phyloP scores from a whole-genome alignment of 2,888 invertebrate genomes.

The Nycteola revayana region DNA sequence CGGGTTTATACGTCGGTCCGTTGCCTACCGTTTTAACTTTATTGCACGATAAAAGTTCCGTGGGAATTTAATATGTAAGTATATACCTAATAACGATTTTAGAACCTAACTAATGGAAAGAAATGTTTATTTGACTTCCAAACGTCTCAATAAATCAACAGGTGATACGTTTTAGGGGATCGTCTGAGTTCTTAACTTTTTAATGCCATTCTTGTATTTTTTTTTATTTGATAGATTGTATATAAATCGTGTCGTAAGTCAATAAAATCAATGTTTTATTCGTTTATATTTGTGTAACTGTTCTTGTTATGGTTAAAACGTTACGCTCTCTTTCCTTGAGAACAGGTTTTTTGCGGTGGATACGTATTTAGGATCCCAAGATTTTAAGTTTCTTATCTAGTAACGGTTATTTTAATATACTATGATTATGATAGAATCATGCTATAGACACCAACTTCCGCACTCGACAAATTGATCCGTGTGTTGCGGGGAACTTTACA shows the following conservation, averaged over 20 bases:
- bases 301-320: constrained; percentile 10
- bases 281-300: constrained; percentile 25
- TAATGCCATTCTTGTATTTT: constrained; percentile 19
- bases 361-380: constrained; percentile 19
- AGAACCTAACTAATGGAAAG: constrained; percentile 44
- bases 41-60: constrained; percentile 44
- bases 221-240: constrained; percentile 20
- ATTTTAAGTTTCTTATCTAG: no score
- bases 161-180: constrained; percentile 19
- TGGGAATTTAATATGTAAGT: constrained; percentile 38
- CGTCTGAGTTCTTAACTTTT: constrained; percentile 13
- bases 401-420: no score
- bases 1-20: constrained; percentile 51
- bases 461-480: no score
- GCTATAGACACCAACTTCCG: no score
- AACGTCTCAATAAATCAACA: constrained; percentile 30
- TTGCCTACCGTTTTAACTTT: constrained; percentile 64
- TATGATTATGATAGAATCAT: no score
- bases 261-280: constrained; percentile 30
- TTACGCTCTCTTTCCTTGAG: constrained; percentile 21
- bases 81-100: constrained; percentile 40
- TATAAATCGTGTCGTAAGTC: constrained; percentile 22
- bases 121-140: constrained; percentile 25
- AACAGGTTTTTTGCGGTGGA: constrained; percentile 20
- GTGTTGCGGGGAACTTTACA: no score